These are phyloP conservation scores for Phlogophora meticulosa DNA, from an alignment of 2,888 invertebrate genomes.

Conservation along the genomic window DNA sequence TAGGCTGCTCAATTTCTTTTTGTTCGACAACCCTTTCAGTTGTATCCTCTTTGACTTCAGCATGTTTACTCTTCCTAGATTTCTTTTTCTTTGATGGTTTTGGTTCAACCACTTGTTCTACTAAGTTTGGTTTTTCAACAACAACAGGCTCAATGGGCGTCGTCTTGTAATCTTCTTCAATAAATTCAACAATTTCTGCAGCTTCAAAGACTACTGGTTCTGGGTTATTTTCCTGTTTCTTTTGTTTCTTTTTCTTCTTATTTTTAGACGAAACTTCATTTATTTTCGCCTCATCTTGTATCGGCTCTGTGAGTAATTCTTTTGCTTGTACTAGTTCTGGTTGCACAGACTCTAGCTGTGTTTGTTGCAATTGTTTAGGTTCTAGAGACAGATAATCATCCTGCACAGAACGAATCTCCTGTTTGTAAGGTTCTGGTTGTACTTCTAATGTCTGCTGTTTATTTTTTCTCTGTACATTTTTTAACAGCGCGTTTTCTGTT, in stretches of 20 bases:
- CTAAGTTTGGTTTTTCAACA: slow-evolving; percentile 63
- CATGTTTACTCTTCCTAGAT: slow-evolving; percentile 55
- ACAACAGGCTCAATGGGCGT: slow-evolving; percentile 61
- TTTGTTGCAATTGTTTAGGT: slow-evolving; percentile 6
- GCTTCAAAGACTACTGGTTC: slow-evolving; percentile 63
- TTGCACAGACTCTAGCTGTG: neutral
- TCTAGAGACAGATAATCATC: neutral
- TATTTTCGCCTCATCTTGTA: slow-evolving; percentile 17
- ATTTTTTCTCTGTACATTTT: neutral
- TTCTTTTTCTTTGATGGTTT: slow-evolving; percentile 64
- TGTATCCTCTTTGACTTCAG: slow-evolving; percentile 38
- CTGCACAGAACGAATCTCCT: neutral
- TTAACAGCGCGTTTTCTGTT: slow-evolving; percentile 1
- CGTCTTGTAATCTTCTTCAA: slow-evolving; percentile 57
- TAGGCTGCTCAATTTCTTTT: slow-evolving; percentile 17
- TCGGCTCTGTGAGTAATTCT: neutral
- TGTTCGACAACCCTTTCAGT: slow-evolving; percentile 22
- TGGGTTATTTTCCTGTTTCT: slow-evolving; percentile 70
- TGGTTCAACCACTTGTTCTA: slow-evolving; percentile 70
- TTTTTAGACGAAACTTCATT: slow-evolving; percentile 61
- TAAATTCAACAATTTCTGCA: slow-evolving; percentile 58
- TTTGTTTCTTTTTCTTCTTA: slow-evolving; percentile 78
- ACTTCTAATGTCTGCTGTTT: neutral
- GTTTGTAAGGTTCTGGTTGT: slow-evolving; percentile 4
- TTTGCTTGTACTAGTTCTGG: slow-evolving; percentile 7